Evolutionary conservation across 2,888 invertebrate species (phyloP).

Genomic region (Kuschelorhynchus macadamiae): DNA sequence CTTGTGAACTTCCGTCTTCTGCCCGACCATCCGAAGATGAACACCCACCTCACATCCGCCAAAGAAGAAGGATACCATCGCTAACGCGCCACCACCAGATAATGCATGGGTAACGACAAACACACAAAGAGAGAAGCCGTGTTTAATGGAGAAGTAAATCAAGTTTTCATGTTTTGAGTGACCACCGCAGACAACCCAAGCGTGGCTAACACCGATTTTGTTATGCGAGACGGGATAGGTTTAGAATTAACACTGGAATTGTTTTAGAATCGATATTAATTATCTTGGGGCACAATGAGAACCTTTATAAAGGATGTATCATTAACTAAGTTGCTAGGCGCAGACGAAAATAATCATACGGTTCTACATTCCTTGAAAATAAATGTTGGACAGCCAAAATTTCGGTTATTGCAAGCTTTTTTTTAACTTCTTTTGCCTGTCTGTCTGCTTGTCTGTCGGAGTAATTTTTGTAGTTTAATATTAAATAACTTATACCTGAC

Average conservation of each 20-base stretch:
- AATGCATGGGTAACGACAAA: slow-evolving; percentile 26
- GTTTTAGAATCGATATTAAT: slow-evolving; percentile 9
- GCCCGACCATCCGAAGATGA: slow-evolving; percentile 51
- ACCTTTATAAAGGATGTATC: not conserved
- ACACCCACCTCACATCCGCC: slow-evolving; percentile 57
- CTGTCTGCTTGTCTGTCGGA: no score
- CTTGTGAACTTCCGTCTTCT: slow-evolving; percentile 56
- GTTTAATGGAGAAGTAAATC: slow-evolving; percentile 45
- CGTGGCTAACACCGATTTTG: slow-evolving; percentile 33
- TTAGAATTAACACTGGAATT: slow-evolving; percentile 21
- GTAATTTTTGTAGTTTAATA: no score
- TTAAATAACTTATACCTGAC: no score
- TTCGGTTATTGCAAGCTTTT: no score
- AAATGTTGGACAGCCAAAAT: no score
- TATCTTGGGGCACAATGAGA: slow-evolving; percentile 7
- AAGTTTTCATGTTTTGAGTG: slow-evolving; percentile 44
- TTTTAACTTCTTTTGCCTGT: no score
- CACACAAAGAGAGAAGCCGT: slow-evolving; percentile 27
- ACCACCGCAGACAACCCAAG: slow-evolving; percentile 26
- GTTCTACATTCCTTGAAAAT: no score
- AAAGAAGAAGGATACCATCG: slow-evolving; percentile 30
- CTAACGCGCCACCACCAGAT: slow-evolving; percentile 29
- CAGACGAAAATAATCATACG: no score
- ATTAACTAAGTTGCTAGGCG: no score
- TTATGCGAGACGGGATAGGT: slow-evolving; percentile 29